A percentile compares a stretch with the other conserved stretches of the same genome.
phyloP scores from a whole-genome alignment of 2,888 invertebrate species.

The Rosalia funebris region DNA sequence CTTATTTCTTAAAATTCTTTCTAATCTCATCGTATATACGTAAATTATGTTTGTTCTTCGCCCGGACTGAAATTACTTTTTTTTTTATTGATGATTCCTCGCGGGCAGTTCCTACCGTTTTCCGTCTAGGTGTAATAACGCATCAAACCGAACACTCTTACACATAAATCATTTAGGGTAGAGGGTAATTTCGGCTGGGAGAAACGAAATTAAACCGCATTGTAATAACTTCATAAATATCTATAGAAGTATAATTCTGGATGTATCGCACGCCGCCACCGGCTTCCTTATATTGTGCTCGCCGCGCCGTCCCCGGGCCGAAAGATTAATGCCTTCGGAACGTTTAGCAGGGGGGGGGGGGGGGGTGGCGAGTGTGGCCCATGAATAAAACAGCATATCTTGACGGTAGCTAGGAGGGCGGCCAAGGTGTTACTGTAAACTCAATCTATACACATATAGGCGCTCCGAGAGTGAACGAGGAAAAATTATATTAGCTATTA shows the following conservation, averaged over 20 bases:
- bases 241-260: conserved; percentile 39
- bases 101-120: neutral
- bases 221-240: conserved; percentile 45
- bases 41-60: neutral
- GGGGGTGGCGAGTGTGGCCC: conserved; percentile 46
- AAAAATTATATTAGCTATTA: neutral
- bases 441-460: conserved; percentile 3
- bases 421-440: conserved; percentile 16
- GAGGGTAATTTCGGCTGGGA: conserved; percentile 33
- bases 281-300: conserved; percentile 35
- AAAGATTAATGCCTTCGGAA: conserved; percentile 51
- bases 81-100: neutral
- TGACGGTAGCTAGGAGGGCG: conserved; percentile 31
- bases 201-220: conserved; percentile 40
- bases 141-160: neutral
- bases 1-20: too few species aligned
- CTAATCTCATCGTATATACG: neutral
- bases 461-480: conserved; percentile 2
- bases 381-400: conserved; percentile 49
- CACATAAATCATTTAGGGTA: conserved; percentile 33
- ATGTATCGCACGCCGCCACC: conserved; percentile 32
- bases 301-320: conserved; percentile 29
- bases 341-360: conserved; percentile 49
- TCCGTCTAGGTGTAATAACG: neutral
- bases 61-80: conserved; percentile 1